Conservation (phyloP, 2,797 vertebrate genomes). For the Neopelma chrysocephalum region DNA sequence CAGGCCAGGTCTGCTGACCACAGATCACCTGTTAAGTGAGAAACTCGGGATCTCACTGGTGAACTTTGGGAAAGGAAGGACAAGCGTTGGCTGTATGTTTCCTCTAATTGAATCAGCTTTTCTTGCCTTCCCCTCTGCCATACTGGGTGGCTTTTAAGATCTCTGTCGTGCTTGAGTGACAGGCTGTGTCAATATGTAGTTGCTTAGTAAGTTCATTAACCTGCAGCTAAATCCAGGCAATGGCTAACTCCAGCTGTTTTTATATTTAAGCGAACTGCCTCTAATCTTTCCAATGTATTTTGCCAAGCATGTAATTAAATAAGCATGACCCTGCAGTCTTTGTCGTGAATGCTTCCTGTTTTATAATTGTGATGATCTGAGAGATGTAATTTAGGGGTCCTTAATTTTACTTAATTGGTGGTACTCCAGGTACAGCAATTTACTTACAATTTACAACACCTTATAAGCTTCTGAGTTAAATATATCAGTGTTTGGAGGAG, state of each 20-base stretch:
- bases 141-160: slow-evolving; percentile 40
- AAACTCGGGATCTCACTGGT: neutral
- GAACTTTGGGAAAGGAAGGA: neutral
- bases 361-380: slow-evolving; percentile 65
- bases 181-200: slow-evolving; percentile 33
- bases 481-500: neutral
- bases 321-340: slow-evolving; percentile 69
- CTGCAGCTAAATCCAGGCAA: slow-evolving; percentile 58
- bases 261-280: slow-evolving; percentile 43
- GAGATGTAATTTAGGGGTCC: slow-evolving; percentile 33
- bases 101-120: slow-evolving; percentile 4
- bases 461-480: neutral
- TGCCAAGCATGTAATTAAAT: slow-evolving; percentile 65
- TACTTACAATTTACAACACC: neutral
- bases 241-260: slow-evolving; percentile 50
- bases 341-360: slow-evolving; percentile 65
- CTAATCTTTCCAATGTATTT: slow-evolving; percentile 60
- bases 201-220: slow-evolving; percentile 59
- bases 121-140: slow-evolving; percentile 21
- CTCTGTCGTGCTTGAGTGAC: slow-evolving; percentile 58
- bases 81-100: neutral
- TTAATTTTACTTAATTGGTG: slow-evolving; percentile 50
- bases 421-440: slow-evolving; percentile 2
- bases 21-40: neutral
- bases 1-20: neutral